Conservation (phyloP, 2,888 invertebrate species). For the Urechis unicinctus region DNA sequence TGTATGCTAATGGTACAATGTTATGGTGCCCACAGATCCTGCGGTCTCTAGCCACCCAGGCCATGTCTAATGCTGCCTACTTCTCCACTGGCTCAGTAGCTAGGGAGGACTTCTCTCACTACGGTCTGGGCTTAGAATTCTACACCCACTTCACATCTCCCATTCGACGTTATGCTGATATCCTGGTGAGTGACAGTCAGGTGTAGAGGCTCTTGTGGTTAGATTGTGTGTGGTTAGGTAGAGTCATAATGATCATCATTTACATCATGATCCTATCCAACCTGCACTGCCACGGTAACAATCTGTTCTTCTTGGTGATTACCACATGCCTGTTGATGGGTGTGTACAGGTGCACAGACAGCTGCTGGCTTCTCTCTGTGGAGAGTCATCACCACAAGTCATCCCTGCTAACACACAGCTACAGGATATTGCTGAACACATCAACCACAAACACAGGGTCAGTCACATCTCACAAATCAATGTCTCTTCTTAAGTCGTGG, state of each 20-base stretch:
- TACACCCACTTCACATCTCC: constrained; percentile 99
- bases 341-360: constrained; percentile 43
- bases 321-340: neutral
- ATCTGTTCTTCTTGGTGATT: too few species aligned
- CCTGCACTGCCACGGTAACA: too few species aligned
- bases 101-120: constrained; percentile 80
- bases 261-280: too few species aligned
- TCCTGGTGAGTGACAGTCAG: constrained; percentile 37
- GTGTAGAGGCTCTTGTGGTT: too few species aligned
- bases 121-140: constrained; percentile 89
- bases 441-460: constrained; percentile 45
- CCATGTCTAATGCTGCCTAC: constrained; percentile 74
- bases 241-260: too few species aligned
- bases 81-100: constrained; percentile 85
- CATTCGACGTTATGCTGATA: constrained; percentile 66
- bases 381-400: too few species aligned
- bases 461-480: constrained; percentile 2
- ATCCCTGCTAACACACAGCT: constrained; percentile 32
- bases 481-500: too few species aligned
- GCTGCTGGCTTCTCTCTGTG: constrained; percentile 38
- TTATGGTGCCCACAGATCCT: constrained; percentile 31
- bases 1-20: too few species aligned
- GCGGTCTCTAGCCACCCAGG: constrained; percentile 41
- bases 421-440: constrained; percentile 37
- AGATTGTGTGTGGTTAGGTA: too few species aligned